Base-by-base conservation (phyloP, 2,797 vertebrate genomes). In the Sebastes reedi region DNA sequence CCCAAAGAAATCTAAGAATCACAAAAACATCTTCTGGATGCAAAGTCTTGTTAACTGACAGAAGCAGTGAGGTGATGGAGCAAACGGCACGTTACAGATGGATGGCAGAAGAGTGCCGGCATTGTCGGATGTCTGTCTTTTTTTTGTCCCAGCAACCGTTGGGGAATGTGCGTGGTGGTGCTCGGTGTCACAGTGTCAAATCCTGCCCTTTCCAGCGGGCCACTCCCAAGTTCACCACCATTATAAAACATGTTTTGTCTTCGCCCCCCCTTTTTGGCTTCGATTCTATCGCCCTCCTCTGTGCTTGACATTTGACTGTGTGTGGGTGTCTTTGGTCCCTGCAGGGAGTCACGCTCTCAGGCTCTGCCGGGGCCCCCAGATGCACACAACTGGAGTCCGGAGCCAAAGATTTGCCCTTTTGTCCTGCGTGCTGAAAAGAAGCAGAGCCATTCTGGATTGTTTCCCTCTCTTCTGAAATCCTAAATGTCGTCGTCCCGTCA, bases 231-330 rank as follows among this genome's bases (percentile, higher is more conserved):
- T 91, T 89, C 85, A 83, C 52, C 46, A 5, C 18, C 71, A 75
- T 32, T 67, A 91, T 91, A 89, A 91, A 92, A 87, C 75, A 9
- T 20, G 81, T 88, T 94, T 88, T 92, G 90, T 93, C 83, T 88
- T 80, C 18, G 32, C 75, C 59, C 75, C 39, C 62, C 62, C 16
- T 32, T 66, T 77, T 77, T 84, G 71, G 74, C 79, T 71, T 30
- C 4, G 13, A 10, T 62, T 73, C 82, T 64, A 50, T 66, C 42
- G 39, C 79, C 79, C 76, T 88, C 88, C 76, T 84, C 82, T 79
- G 77, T 20, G 79, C 25, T 72, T 94, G 94, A 94, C 95, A 94
- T 95, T 95, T 94, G 82, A 80, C 80, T 77, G 73, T 75, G 88
- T 66, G 87, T 89, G 91, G 88, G 87, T 24, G 86, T 74, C 75